A percentile compares a stretch with the other conserved stretches of the same genome.
Conservation (phyloP, 2,797 vertebrate species). For the Sebastes minor region DNA sequence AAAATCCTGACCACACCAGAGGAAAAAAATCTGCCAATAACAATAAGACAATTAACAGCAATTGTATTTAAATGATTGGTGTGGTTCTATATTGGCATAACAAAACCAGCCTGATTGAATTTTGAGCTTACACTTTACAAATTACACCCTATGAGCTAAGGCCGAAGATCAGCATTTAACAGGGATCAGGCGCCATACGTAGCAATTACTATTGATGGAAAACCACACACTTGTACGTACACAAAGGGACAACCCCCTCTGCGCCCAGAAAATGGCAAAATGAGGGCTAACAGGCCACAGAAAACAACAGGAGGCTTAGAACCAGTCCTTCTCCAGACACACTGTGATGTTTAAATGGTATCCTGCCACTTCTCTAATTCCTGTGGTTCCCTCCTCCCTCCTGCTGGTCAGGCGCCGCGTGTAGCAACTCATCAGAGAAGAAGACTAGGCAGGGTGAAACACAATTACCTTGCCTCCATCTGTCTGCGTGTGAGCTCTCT, state of each 20-base stretch:
- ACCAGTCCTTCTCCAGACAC: slow-evolving; percentile 11
- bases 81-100: background rate
- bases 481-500: slow-evolving; percentile 31
- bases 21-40: background rate
- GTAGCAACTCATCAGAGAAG: slow-evolving; percentile 52
- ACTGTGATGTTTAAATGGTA: slow-evolving; percentile 54
- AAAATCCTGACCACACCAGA: background rate
- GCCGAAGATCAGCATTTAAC: background rate
- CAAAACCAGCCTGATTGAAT: background rate
- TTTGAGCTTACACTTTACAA: background rate
- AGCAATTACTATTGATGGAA: slow-evolving; percentile 19
- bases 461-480: slow-evolving; percentile 65
- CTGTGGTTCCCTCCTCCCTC: slow-evolving; percentile 38
- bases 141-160: background rate
- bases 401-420: slow-evolving; percentile 18
- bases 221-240: background rate
- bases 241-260: background rate
- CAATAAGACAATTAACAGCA: slow-evolving; percentile 1
- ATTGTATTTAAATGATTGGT: background rate
- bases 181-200: background rate
- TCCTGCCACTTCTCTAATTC: slow-evolving; percentile 48
- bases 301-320: slow-evolving; percentile 11
- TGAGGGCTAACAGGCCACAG: background rate
- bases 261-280: slow-evolving; percentile 2
- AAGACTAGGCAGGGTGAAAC: slow-evolving; percentile 45